phyloP scores from a whole-genome alignment of 2,113 vertebrate genomes.

The Notiomystis cincta region DNA sequence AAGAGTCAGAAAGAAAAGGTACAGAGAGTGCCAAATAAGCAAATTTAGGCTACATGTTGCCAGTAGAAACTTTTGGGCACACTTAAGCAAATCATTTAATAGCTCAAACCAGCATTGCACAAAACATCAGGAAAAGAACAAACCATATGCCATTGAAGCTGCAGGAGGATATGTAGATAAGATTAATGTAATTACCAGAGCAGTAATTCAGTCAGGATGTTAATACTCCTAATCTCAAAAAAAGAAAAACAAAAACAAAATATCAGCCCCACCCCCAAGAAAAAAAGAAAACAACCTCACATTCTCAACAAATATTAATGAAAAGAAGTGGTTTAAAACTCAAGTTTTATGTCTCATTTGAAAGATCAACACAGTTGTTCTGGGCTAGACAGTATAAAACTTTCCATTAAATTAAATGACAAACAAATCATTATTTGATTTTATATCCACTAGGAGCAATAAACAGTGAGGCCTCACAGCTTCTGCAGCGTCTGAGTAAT shows the following conservation, averaged over 20 bases:
- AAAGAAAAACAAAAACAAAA: background rate
- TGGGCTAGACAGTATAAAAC: constrained; percentile 25
- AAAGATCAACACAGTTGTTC: constrained; percentile 34
- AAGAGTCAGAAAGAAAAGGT: background rate
- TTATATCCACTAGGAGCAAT: constrained; percentile 49
- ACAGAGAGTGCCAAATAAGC: background rate
- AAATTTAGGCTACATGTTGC: background rate
- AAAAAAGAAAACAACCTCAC: background rate
- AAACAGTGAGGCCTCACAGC: constrained; percentile 37
- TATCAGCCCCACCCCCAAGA: background rate
- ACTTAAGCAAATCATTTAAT: background rate
- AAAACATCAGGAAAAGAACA: background rate
- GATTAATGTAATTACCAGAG: constrained; percentile 6
- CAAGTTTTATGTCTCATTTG: constrained; percentile 19
- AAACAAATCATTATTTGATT: constrained; percentile 56
- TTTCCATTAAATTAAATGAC: constrained; percentile 45
- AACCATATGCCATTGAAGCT: constrained; percentile 3
- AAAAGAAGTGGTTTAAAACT: constrained; percentile 6
- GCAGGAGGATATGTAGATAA: background rate
- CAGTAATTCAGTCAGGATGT: background rate
- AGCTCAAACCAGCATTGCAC: background rate
- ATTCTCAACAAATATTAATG: background rate
- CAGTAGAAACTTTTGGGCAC: background rate
- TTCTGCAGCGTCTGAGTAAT: background rate
- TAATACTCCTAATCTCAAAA: background rate